Conservation (phyloP, 2,113 vertebrate genomes). For the Rhinogobius similis region DNA sequence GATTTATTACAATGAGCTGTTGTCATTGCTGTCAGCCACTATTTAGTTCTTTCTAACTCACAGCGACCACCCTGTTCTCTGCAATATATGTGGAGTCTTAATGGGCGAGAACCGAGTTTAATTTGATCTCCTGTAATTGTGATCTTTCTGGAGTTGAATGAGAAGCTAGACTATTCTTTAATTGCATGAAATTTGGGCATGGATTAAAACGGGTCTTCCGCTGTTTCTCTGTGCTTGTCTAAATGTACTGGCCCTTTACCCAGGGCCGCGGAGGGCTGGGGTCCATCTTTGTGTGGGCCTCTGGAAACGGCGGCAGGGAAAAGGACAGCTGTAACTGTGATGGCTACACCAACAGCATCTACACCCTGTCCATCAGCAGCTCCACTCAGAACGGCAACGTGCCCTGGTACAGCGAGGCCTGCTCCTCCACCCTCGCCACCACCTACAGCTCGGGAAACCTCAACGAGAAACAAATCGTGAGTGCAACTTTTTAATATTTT, state of each 20-base stretch:
- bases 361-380: conserved; percentile 98
- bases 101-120: conserved; percentile 42
- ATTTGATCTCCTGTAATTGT: conserved; percentile 38
- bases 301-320: conserved; percentile 94
- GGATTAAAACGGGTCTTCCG: conserved; percentile 23
- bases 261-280: conserved; percentile 92
- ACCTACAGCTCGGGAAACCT: conserved; percentile 97
- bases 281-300: conserved; percentile 99
- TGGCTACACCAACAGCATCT: conserved; percentile 99
- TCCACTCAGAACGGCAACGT: conserved; percentile 93
- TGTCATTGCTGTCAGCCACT: conserved; percentile 49
- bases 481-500: conserved; percentile 71
- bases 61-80: conserved; percentile 44
- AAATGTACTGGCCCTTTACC: conserved; percentile 71
- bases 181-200: conserved; percentile 2
- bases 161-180: conserved; percentile 24
- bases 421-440: conserved; percentile 96
- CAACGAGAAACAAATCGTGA: conserved; percentile 97
- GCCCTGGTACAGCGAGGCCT: conserved; percentile 99
- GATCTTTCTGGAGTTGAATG: conserved; percentile 44
- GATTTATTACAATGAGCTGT: conserved; percentile 63
- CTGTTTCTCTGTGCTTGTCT: conserved; percentile 14
- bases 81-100: conserved; percentile 41
- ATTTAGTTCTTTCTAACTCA: conserved; percentile 59
- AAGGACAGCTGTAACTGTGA: conserved; percentile 99